A percentile compares a stretch with the other conserved stretches of the same genome.
phyloP scores from a whole-genome alignment of 2,113 vertebrate species.

The Callaeas wilsoni region DNA sequence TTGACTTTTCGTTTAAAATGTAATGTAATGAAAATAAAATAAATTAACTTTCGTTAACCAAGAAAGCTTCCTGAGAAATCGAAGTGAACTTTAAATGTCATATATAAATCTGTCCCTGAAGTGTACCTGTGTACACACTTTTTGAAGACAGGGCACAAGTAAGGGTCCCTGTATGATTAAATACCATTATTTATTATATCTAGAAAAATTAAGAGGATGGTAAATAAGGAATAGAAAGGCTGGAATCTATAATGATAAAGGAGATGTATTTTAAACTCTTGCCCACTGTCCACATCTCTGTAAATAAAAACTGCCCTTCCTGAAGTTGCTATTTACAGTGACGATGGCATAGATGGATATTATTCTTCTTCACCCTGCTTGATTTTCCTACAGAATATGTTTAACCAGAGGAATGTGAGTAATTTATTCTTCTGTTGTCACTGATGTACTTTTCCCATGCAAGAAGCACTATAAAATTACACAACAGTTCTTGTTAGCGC shows the following conservation, averaged over 20 bases:
- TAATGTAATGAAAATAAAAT: not conserved
- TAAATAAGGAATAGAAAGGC: not conserved
- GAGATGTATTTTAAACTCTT: not conserved
- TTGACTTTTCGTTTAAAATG: not conserved
- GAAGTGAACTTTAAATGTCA: not conserved
- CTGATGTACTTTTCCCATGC: not conserved
- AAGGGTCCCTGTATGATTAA: not conserved
- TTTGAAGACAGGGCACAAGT: not conserved
- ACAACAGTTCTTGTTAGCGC: not conserved
- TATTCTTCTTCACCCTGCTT: not conserved
- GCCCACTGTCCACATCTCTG: not conserved
- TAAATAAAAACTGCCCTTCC: not conserved
- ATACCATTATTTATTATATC: not conserved
- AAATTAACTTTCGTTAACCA: not conserved
- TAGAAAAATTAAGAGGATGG: not conserved
- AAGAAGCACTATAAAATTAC: not conserved
- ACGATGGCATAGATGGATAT: not conserved
- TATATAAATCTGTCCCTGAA: not conserved
- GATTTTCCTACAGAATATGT: not conserved
- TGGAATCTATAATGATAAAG: not conserved
- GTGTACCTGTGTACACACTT: fast-evolving
- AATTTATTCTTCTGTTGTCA: not conserved
- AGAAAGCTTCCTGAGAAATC: not conserved
- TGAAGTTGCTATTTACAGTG: not conserved
- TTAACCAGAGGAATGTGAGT: not conserved